These are phyloP conservation scores for Nannobrachium achirus DNA, from an alignment of 2,113 vertebrate genomes.

Conservation along the genomic window DNA sequence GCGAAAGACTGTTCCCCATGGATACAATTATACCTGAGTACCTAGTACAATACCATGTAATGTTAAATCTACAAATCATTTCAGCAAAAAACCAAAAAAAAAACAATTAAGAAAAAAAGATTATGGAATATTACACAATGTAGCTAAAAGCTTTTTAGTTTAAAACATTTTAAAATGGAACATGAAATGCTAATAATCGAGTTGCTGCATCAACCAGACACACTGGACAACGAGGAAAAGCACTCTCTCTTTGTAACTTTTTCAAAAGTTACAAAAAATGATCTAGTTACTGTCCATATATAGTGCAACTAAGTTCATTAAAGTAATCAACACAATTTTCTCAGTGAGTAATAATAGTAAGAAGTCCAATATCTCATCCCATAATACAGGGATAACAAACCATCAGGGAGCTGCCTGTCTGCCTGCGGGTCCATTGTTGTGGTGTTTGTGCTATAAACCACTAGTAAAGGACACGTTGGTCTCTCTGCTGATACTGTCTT, in stretches of 20 bases:
- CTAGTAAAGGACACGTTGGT: constrained; percentile 83
- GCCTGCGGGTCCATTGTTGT: background rate
- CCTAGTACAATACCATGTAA: constrained; percentile 45
- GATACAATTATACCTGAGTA: constrained; percentile 73
- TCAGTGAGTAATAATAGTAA: constrained; percentile 13
- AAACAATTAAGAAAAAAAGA: constrained; percentile 47
- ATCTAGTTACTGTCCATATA: background rate
- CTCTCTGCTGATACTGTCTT: constrained; percentile 91
- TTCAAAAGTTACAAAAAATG: background rate
- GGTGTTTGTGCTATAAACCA: constrained; percentile 80
- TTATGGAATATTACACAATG: constrained; percentile 33
- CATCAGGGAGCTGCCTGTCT: constrained; percentile 8
- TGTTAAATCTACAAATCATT: constrained; percentile 36
- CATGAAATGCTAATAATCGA: constrained; percentile 16
- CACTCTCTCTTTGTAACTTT: constrained; percentile 8
- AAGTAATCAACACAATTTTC: constrained; percentile 43
- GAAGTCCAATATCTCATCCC: constrained; percentile 11
- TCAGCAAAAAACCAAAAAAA: constrained; percentile 25
- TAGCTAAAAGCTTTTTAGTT: constrained; percentile 15
- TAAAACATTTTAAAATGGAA: constrained; percentile 31
- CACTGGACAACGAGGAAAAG: constrained; percentile 20
- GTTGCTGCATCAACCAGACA: constrained; percentile 18
- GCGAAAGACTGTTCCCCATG: constrained; percentile 66
- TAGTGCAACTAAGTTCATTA: constrained; percentile 28
- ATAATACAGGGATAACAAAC: constrained; percentile 16